phyloP scores from a whole-genome alignment of 2,888 invertebrate genomes.

The Epirrhoe tristata region DNA sequence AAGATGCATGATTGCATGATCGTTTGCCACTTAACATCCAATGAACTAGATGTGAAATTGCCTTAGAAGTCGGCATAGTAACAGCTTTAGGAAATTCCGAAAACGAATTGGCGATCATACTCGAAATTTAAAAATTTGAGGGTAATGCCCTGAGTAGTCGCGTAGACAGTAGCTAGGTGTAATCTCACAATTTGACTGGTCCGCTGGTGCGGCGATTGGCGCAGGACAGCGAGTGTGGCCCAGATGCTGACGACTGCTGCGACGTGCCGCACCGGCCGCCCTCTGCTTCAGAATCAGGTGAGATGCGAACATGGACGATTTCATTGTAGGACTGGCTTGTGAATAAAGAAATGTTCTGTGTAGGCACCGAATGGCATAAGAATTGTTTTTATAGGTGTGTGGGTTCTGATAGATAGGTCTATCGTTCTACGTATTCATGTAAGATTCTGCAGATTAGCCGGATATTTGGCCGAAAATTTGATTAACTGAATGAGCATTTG shows the following conservation, averaged over 20 bases:
- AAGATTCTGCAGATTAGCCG: no score
- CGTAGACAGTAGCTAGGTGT: slow-evolving; percentile 80
- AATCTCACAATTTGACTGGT: slow-evolving; percentile 85
- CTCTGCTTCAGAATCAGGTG: slow-evolving; percentile 82
- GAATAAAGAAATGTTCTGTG: not conserved
- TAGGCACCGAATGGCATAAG: no score
- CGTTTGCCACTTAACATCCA: slow-evolving; percentile 39
- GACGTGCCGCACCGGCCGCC: slow-evolving; percentile 82
- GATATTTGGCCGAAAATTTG: no score
- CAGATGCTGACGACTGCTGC: slow-evolving; percentile 83
- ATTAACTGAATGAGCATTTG: not conserved
- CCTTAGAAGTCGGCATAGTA: slow-evolving; percentile 33
- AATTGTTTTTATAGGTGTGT: no score
- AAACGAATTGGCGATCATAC: slow-evolving; percentile 31
- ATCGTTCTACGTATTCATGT: no score
- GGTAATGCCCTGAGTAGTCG: slow-evolving; percentile 49
- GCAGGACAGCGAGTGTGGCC: slow-evolving; percentile 84
- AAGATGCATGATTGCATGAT: slow-evolving; percentile 75
- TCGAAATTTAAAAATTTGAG: slow-evolving; percentile 28
- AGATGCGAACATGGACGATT: slow-evolving; percentile 44
- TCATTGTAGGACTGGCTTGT: not conserved
- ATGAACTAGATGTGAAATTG: slow-evolving; percentile 37
- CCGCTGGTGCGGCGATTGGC: slow-evolving; percentile 85
- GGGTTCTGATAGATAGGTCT: no score
- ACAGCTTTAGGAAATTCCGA: slow-evolving; percentile 18